Conservation (phyloP, 92 coral and sea anemone genomes). For the Paragorgia papillata region DNA sequence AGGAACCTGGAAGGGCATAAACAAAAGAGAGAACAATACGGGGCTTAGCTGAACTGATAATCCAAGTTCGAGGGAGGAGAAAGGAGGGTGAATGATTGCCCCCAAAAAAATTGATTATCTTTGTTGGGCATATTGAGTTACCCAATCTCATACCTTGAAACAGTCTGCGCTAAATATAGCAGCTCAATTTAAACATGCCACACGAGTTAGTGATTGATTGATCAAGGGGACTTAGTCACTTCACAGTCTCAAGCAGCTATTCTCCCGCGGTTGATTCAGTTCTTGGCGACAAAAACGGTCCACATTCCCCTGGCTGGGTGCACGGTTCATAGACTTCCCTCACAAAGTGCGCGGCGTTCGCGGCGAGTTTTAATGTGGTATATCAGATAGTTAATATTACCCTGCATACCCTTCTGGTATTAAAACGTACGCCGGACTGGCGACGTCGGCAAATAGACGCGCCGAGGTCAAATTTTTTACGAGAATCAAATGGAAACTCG, state of each 20-base stretch:
- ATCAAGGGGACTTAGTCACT: conserved; percentile 38
- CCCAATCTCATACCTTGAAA: conserved; percentile 27
- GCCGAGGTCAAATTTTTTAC: conserved; percentile 50
- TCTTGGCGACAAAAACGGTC: conserved; percentile 14
- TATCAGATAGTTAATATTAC: no score
- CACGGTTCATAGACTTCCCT: background rate
- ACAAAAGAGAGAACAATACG: conserved; percentile 22
- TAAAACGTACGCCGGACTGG: conserved; percentile 19
- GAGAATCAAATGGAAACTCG: conserved; percentile 44
- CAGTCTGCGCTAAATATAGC: conserved; percentile 43
- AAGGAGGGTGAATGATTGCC: conserved; percentile 34
- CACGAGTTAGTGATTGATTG: conserved; percentile 48
- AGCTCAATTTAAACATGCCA: conserved; percentile 44
- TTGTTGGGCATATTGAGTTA: conserved; percentile 40
- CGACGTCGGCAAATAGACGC: conserved; percentile 33
- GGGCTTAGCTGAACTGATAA: conserved; percentile 27
- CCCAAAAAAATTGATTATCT: conserved; percentile 28
- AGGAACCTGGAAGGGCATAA: background rate
- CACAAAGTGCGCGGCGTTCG: background rate
- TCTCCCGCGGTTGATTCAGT: conserved; percentile 31
- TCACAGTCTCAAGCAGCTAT: conserved; percentile 20
- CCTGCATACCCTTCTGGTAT: conserved; percentile 4
- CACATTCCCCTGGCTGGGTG: background rate
- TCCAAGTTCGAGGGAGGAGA: conserved; percentile 36
- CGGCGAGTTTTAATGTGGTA: no score